These are phyloP conservation scores for Nibea albiflora DNA, from an alignment of 2,113 vertebrate genomes.

Conservation along the genomic window DNA sequence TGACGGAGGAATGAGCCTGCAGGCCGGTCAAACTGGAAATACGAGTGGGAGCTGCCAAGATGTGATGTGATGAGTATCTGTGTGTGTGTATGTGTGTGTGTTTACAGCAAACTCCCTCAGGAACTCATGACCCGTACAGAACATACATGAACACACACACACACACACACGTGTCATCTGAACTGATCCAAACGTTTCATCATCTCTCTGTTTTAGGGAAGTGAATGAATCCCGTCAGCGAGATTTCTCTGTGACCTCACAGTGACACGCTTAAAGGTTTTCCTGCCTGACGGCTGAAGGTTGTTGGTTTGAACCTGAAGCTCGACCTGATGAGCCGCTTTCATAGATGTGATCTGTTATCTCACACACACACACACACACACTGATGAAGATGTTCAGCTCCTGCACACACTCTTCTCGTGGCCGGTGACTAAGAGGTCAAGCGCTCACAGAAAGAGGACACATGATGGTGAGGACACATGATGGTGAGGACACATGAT, in stretches of 20 bases:
- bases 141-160: background rate
- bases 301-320: no score
- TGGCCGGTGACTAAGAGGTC: conserved; percentile 6
- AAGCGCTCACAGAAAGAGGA: conserved; percentile 12
- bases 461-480: background rate
- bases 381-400: no score
- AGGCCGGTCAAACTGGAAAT: conserved; percentile 78
- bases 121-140: background rate
- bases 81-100: conserved; percentile 33
- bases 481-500: background rate
- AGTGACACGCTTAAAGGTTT: no score
- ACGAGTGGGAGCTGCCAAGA: conserved; percentile 71
- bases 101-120: conserved; percentile 44
- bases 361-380: background rate
- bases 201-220: no score
- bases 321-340: no score
- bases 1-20: conserved; percentile 65
- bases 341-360: no score
- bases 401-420: conserved; percentile 8
- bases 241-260: no score
- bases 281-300: no score
- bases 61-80: conserved; percentile 10
- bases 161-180: background rate
- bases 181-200: no score
- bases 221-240: no score